Percentiles rank a stretch among this genome's conserved stretches.
phyloP scores from a whole-genome alignment of 2,797 vertebrate species.

The Sibirionetta formosa region DNA sequence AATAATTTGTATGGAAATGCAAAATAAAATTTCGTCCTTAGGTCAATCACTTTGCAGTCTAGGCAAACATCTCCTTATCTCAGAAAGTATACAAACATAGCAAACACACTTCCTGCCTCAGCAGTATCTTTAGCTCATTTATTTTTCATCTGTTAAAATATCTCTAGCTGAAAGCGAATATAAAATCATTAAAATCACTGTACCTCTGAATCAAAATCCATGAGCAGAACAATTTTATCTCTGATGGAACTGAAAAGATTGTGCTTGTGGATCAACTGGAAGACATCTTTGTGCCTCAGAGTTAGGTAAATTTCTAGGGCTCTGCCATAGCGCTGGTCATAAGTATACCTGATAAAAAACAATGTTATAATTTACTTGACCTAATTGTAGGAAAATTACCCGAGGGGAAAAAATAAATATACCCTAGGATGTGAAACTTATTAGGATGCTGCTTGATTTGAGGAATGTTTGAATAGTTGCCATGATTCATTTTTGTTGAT shows the following conservation, averaged over 20 bases:
- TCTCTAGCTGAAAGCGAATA: not conserved
- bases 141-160: slow-evolving; percentile 17
- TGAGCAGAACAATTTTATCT: slow-evolving; percentile 97
- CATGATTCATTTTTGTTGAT: not conserved
- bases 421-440: not conserved
- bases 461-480: not conserved
- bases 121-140: not conserved
- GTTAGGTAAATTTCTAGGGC: slow-evolving; percentile 97
- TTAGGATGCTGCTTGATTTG: not conserved
- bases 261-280: slow-evolving; percentile 98
- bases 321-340: slow-evolving; percentile 96
- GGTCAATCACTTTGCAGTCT: not conserved
- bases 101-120: not conserved
- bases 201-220: slow-evolving; percentile 99
- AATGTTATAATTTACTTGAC: not conserved
- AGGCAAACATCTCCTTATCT: not conserved
- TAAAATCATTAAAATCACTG: slow-evolving; percentile 35
- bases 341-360: slow-evolving; percentile 90
- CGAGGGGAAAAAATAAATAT: not conserved
- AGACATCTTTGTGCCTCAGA: slow-evolving; percentile 96
- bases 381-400: not conserved
- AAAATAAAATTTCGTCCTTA: not conserved
- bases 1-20: not conserved
- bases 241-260: slow-evolving; percentile 97
- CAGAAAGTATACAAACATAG: not conserved